phyloP scores from a whole-genome alignment of 2,888 invertebrate species.

The Ferrisia virgata region DNA sequence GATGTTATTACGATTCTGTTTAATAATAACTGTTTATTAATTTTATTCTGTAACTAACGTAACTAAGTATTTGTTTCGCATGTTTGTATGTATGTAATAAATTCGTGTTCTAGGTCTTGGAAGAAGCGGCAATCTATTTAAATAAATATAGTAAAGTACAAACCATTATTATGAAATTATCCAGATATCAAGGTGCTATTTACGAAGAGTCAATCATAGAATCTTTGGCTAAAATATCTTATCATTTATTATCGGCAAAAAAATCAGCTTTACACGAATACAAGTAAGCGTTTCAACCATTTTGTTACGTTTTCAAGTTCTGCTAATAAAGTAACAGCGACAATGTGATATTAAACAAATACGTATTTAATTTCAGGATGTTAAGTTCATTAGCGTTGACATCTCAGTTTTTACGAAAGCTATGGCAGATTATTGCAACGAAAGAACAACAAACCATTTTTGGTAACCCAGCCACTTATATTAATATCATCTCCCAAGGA shows the following conservation, averaged over 20 bases:
- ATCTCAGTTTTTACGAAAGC: conserved; percentile 69
- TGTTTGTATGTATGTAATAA: background rate
- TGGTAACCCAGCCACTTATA: conserved; percentile 59
- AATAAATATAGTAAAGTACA: conserved; percentile 33
- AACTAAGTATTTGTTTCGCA: too few species aligned
- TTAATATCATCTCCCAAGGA: conserved; percentile 68
- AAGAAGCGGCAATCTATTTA: conserved; percentile 18
- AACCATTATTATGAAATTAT: conserved; percentile 8
- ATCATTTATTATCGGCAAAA: conserved; percentile 25
- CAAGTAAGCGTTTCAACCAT: background rate
- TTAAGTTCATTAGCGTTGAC: conserved; percentile 78
- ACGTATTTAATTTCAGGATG: conserved; percentile 56
- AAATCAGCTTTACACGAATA: conserved; percentile 34
- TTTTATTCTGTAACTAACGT: too few species aligned
- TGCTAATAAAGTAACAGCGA: background rate
- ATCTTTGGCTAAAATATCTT: conserved; percentile 30
- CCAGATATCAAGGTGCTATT: conserved; percentile 19
- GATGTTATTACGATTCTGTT: background rate
- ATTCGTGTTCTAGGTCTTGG: background rate
- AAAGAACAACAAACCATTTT: conserved; percentile 56
- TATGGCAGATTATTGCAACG: conserved; percentile 63
- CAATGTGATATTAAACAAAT: too few species aligned
- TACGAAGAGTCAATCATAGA: conserved; percentile 7
- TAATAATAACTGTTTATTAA: too few species aligned
- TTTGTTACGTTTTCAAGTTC: background rate